phyloP scores from a whole-genome alignment of 2,797 vertebrate genomes.

The Lateolabrax maculatus region DNA sequence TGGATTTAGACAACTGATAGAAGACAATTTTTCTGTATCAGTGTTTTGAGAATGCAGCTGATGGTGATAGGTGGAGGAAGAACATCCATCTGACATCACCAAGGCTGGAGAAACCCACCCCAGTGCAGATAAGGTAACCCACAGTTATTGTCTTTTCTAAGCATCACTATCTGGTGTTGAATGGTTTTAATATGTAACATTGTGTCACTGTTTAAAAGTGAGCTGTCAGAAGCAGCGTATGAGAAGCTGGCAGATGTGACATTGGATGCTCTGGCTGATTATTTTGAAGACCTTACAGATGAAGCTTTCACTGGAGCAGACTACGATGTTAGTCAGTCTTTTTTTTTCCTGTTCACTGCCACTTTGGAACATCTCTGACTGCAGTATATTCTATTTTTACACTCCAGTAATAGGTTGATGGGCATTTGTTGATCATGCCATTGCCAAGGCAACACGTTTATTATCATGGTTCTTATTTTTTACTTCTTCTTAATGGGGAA shows the following conservation, averaged over 20 bases:
- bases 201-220: constrained; percentile 72
- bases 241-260: constrained; percentile 95
- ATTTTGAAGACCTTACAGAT: constrained; percentile 94
- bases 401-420: not conserved
- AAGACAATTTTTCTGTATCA: constrained; percentile 34
- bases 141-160: fast-evolving
- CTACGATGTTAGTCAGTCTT: constrained; percentile 91
- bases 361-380: not conserved
- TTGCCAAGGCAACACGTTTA: not conserved
- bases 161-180: fast-evolving
- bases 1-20: too few species aligned
- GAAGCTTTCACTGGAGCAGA: constrained; percentile 88
- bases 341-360: not conserved
- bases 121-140: constrained; percentile 69
- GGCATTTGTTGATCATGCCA: not conserved
- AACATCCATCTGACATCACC: constrained; percentile 61
- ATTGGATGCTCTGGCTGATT: constrained; percentile 91
- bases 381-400: not conserved
- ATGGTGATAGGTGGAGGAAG: constrained; percentile 47
- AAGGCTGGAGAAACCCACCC: constrained; percentile 23
- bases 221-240: constrained; percentile 88
- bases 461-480: not conserved
- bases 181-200: not conserved
- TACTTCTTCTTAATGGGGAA: too few species aligned
- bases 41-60: constrained; percentile 32